These are phyloP conservation scores for Liasis olivaceus DNA, from an alignment of 2,797 vertebrate genomes.

Conservation along the genomic window DNA sequence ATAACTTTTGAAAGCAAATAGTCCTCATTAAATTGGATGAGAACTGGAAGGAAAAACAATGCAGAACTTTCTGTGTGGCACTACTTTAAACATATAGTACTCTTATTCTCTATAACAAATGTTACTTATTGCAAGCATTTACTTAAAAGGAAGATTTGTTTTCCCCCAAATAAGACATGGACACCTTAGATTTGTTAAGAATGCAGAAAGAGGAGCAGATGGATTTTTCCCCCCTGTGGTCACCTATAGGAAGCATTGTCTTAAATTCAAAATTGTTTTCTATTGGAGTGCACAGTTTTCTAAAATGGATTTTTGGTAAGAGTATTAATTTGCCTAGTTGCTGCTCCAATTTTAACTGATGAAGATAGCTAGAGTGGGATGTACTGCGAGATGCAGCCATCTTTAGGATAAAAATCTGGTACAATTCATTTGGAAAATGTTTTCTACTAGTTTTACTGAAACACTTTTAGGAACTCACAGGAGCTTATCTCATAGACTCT, in stretches of 20 bases:
- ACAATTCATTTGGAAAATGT: neutral
- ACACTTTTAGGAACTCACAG: neutral
- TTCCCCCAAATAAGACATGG: neutral
- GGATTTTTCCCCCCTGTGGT: neutral
- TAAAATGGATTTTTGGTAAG: neutral
- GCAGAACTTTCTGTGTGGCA: neutral
- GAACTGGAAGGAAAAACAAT: neutral
- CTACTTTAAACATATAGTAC: neutral
- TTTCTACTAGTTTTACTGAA: neutral
- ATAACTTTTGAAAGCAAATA: neutral
- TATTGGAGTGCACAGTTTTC: neutral
- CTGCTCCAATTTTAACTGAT: slow-evolving; percentile 1
- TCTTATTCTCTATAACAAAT: neutral
- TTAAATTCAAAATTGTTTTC: neutral
- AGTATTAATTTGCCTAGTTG: neutral
- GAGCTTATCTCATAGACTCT: neutral
- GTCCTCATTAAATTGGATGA: neutral
- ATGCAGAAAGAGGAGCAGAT: neutral
- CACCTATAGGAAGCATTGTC: neutral
- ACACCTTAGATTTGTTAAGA: neutral
- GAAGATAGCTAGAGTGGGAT: neutral
- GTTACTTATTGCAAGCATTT: neutral
- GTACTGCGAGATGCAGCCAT: slow-evolving; percentile 28
- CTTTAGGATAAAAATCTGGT: slow-evolving; percentile 42
- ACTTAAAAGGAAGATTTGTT: neutral